A percentile compares a stretch with the other conserved stretches of the same genome.
phyloP scores from a whole-genome alignment of 2,888 invertebrate species.

The Plusia festucae region DNA sequence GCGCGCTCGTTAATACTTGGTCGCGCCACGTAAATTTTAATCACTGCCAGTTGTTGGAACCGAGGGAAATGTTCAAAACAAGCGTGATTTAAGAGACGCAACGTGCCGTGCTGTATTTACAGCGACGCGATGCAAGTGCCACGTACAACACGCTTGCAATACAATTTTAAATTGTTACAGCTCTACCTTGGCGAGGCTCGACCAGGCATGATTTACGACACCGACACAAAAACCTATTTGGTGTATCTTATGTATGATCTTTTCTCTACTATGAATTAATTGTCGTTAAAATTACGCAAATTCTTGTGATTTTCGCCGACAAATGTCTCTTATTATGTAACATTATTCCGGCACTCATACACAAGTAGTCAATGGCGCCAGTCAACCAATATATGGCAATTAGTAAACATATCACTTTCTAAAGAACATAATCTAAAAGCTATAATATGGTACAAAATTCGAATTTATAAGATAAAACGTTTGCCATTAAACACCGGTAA shows the following conservation, averaged over 20 bases:
- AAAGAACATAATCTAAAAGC: constrained; percentile 8
- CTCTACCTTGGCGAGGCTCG: constrained; percentile 9
- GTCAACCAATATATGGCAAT: constrained; percentile 18
- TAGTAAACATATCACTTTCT: constrained; percentile 26
- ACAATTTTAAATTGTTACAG: constrained; percentile 23
- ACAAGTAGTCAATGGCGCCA: constrained; percentile 19
- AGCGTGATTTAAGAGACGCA: constrained; percentile 85
- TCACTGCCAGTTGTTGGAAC: constrained; percentile 87
- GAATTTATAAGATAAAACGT: constrained; percentile 11
- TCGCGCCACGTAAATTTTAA: constrained; percentile 88
- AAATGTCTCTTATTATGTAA: constrained; percentile 56
- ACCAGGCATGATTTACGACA: constrained; percentile 16
- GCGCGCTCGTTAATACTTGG: constrained; percentile 88
- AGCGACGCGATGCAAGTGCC: constrained; percentile 49
- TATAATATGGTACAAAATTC: not conserved
- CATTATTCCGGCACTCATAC: constrained; percentile 22
- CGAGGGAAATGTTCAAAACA: constrained; percentile 85
- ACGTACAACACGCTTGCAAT: constrained; percentile 50
- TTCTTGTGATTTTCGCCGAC: constrained; percentile 39
- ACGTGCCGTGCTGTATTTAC: constrained; percentile 75
- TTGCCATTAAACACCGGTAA: constrained; percentile 21
- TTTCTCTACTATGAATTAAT: constrained; percentile 15
- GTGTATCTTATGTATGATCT: constrained; percentile 29
- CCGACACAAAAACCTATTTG: constrained; percentile 19
- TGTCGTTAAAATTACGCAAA: constrained; percentile 36